Evolutionary conservation across 2,888 invertebrate genomes (phyloP), one percentile per base, ranked within the genome.

Genomic region (Craniophora ligustri): DNA sequence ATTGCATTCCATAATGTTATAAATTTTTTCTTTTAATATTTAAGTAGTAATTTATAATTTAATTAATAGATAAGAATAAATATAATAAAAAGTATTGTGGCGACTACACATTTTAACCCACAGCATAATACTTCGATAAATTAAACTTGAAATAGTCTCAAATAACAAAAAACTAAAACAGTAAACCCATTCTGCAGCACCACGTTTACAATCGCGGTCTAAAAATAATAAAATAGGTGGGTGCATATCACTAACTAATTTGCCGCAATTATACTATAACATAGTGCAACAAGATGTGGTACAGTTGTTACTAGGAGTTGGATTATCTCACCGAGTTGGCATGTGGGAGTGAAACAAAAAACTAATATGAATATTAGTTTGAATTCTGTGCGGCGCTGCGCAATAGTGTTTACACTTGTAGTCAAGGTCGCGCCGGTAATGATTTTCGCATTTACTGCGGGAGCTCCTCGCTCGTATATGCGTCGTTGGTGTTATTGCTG

Each of bases 191-290:
- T 59, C 55, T 38, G 31, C 23, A 31, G 11, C 47, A 51, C 50
- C 53, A 32, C 47, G 49, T 59, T 57, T 46, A 58, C 49, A 44
- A 42, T 51, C 67, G 45, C 45, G 54, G 46, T 67, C 66, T 76
- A 76, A 75, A 79, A 78, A 78, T 76, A 79, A 64, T 61, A n/a
- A n/a, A n/a, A 53, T 18, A 11, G 28, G 31, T 28, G 38, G 35
- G 35, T 69, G 66, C 67, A 66, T 42, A 36, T 51, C 41, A 40
- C 46, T 46, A 64, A 70, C 57, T 35, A 36, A 40, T 38, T 60
- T 69, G 59, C 62, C 48, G 23, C 44, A 35, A 42, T 41, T 46
- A 56, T 16, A 53, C 38, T 61, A 35, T 46, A 49, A 23, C 31
- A 26, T 8, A 51, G 34, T 64, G 51, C 46, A 57, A 34, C 48